These are phyloP conservation scores for Holothuria scabra DNA, from an alignment of 53 echinoderm and acorn worm genomes.

Conservation along the genomic window DNA sequence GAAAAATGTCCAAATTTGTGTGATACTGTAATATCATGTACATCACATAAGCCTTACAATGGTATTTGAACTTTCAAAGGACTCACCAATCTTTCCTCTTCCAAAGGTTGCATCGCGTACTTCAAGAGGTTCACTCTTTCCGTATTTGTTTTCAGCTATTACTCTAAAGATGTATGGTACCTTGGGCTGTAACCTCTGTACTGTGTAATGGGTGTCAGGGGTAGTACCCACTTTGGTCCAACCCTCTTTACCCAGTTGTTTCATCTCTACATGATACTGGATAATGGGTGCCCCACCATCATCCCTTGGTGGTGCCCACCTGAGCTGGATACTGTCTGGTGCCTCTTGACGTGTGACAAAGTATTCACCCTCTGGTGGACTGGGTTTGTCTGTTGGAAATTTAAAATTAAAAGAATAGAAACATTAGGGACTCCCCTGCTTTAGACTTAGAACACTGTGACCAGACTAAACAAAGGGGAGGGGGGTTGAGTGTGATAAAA, in stretches of 20 bases:
- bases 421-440: not conserved
- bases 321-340: slow-evolving; percentile 60
- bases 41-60: too few species aligned
- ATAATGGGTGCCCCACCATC: slow-evolving; percentile 84
- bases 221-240: slow-evolving; percentile 89
- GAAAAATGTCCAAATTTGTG: too few species aligned
- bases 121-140: slow-evolving; percentile 80
- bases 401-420: not conserved
- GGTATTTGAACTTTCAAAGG: too few species aligned
- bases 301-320: slow-evolving; percentile 83
- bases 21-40: too few species aligned
- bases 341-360: slow-evolving; percentile 77
- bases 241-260: slow-evolving; percentile 65
- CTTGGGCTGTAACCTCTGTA: slow-evolving; percentile 68
- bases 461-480: too few species aligned
- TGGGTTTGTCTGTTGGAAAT: slow-evolving; percentile 78
- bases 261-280: slow-evolving; percentile 85
- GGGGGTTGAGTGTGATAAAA: too few species aligned
- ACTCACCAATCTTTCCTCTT: slow-evolving; percentile 95
- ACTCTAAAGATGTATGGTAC: slow-evolving; percentile 81
- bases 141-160: slow-evolving; percentile 87
- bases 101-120: slow-evolving; percentile 87
- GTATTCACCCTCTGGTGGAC: slow-evolving; percentile 83
- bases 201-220: slow-evolving; percentile 64
- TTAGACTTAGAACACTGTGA: too few species aligned